Base-by-base conservation (phyloP, 30 jellyfish, hydroid and myxozoan genomes). In the Sanderia malayensis region DNA sequence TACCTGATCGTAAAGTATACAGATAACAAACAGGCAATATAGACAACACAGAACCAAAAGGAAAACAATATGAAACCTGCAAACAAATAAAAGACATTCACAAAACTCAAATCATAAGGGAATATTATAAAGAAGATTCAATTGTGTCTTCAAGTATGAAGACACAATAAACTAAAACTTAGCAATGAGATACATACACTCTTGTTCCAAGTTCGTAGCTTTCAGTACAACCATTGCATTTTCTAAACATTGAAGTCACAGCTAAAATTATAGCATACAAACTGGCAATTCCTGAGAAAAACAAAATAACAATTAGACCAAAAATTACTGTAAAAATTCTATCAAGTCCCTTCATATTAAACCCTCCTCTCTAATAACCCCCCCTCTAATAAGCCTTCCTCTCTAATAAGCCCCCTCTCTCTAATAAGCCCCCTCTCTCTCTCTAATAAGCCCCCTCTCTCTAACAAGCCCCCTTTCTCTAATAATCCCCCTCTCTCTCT, bases 1-100 rank as follows among this genome's bases (percentile, higher is more conserved):
- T 8, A 21, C 94, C 95, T 83, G 95, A 33, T 83, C 95, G 28
- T 73, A 83, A 79, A 83, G 67, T 18, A 83, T 83, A 49, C 95
- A 83, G 24, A 67, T 10, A 18, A 61, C 86, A 59, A 83, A 83
- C 77, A 83, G 23, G 18, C 66, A 78, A 53, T 73, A 83, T 26
- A 83, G 67, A 32, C 81, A 33, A 85, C 95, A 83, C 9, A 83
- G 33, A 11, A 83, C 95, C 68, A 83, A 67, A 31, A 83, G 59
- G 6, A 83, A 31, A 9, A 74, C 77, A 6, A 70, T 59, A 31
- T 83, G 95, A 57, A 83, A 67, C 25, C 95, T 83, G 71, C 17
- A 74, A 66, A 32, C n/a, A 25, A 60, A 60, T 7, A 60, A 55
- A 55, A 55, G 7, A 4, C 27, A 18, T 60, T 60, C n/a, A 24